Evolutionary conservation across 2,797 vertebrate species (phyloP).

Genomic region (Pelochelys cantorii): DNA sequence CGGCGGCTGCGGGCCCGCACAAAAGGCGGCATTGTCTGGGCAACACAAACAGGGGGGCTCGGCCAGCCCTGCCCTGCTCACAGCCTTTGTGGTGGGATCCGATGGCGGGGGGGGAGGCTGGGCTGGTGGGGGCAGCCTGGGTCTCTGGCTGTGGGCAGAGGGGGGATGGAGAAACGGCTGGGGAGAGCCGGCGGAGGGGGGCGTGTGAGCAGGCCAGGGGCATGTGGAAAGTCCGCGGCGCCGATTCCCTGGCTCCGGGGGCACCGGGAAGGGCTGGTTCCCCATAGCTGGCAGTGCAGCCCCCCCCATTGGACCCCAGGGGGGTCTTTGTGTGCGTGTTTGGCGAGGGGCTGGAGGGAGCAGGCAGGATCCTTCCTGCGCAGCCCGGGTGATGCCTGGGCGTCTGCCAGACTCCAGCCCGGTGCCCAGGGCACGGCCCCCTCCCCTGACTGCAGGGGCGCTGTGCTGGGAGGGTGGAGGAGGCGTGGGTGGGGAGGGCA

Average conservation of each 20-base stretch:
- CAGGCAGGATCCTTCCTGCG: not conserved
- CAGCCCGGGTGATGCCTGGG: not conserved
- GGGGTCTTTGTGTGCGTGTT: too few species aligned
- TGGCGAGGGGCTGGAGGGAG: too few species aligned
- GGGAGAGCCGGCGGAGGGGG: not conserved
- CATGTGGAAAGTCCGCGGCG: fast-evolving
- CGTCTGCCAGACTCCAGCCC: not conserved
- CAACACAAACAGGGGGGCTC: not conserved
- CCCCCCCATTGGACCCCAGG: too few species aligned
- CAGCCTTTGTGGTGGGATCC: not conserved
- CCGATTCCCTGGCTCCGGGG: not conserved
- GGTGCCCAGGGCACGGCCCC: not conserved
- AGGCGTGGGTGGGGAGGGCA: not conserved
- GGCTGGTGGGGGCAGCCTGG: not conserved
- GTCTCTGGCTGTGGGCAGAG: not conserved
- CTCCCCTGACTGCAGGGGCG: not conserved
- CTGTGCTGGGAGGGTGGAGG: not conserved
- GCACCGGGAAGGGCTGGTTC: too few species aligned
- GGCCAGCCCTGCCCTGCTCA: not conserved
- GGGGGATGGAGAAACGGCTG: slow-evolving; percentile 38
- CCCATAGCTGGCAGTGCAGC: not conserved
- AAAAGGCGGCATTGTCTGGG: not conserved
- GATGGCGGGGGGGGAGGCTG: not conserved
- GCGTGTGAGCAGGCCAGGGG: fast-evolving
- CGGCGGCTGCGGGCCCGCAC: not conserved